These are phyloP conservation scores for Meles meles DNA, from an alignment of 2,113 vertebrate genomes.

Conservation along the genomic window DNA sequence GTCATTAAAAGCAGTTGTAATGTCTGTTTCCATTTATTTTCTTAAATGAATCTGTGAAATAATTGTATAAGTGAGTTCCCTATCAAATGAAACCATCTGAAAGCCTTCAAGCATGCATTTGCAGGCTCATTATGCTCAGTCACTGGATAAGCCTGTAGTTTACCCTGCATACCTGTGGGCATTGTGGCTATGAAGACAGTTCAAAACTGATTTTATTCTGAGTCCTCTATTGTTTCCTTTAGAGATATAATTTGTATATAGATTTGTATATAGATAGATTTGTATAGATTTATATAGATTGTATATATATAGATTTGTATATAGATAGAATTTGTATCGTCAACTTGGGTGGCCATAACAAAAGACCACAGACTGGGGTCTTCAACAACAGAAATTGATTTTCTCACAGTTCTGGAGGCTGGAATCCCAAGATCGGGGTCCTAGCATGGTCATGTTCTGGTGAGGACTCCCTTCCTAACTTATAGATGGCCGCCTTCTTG, in stretches of 20 bases:
- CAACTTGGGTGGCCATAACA: neutral
- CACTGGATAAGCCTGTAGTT: neutral
- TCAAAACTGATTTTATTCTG: neutral
- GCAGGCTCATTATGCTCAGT: neutral
- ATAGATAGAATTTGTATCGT: neutral
- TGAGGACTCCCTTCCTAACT: neutral
- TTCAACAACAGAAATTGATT: neutral
- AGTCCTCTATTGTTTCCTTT: neutral
- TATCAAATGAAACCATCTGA: neutral
- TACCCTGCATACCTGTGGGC: neutral
- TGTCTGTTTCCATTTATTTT: neutral
- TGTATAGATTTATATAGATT: no score
- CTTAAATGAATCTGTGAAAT: neutral
- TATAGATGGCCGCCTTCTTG: accelerated
- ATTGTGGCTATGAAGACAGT: neutral
- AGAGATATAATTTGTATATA: no score
- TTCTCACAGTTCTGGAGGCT: neutral
- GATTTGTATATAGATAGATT: no score
- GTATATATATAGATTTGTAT: no score
- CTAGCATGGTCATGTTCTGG: no score
- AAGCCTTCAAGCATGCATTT: accelerated
- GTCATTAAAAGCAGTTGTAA: neutral
- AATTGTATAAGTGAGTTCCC: neutral
- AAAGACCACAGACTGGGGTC: neutral
- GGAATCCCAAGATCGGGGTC: neutral